Base-by-base conservation (phyloP, 2,888 invertebrate species). In the Mantis religiosa region DNA sequence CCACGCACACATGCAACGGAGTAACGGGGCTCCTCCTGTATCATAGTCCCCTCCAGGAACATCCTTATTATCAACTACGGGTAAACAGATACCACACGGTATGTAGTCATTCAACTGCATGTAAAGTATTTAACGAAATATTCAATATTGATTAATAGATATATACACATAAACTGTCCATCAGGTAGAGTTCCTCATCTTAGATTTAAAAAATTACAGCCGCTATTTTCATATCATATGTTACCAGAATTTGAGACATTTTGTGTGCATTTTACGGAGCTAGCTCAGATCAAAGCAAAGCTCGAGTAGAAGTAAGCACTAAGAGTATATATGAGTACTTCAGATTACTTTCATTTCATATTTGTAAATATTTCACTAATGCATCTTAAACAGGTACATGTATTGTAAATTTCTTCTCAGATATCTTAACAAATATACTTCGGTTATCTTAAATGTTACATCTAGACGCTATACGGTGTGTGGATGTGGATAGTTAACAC, bases 11-110 rank as follows among this genome's bases (percentile, higher is more conserved):
- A 54, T 89, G 41, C 87, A 89, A 87, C 87, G 83, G 41, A 87
- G 54, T 27, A 89, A 88, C 25, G 89, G 87, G 34, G 84, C 89
- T n/a, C 88, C 89, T 82, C 88, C 89, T 28, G 88, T 89, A 47
- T 89, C 89, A 85, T 89, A 89, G 89, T 89, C 86, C 86, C 88
- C 88, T 86, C 71, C 47, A 83, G 85, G 28, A 84, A 71, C 9
- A 34, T 82, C 14, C n/a, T 82, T 34, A 87, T 41, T 82, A 82
- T 82, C 89, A 86, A 89, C 85, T 90, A 90, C 90, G 90, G 90
- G 90, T 90, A 90, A 89, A 89, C 12, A 41, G 41, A 41, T 90
- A 89, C 90, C 89, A 87, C 85, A 88, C 88, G 89, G 89, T 90
- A 90, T 89, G 86, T 90, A 89, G 89, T 89, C 88, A n/a, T 82